Evolutionary conservation across 1,140 invertebrate species (phyloP).

Genomic region (Portunus trituberculatus): DNA sequence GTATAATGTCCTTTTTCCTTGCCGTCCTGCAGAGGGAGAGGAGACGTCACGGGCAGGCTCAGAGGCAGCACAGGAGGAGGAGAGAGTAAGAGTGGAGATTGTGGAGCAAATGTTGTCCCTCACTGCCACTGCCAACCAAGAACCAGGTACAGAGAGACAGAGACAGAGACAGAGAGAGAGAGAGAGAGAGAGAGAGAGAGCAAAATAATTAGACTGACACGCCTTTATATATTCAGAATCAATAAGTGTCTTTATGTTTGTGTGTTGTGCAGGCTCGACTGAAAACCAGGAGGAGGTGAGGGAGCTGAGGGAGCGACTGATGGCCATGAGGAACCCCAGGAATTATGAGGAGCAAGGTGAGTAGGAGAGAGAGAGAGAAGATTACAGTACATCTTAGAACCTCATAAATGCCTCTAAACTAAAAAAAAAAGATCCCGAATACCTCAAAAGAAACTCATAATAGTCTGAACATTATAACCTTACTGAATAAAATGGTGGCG

Average conservation of each 20-base stretch:
- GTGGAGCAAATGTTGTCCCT: constrained; percentile 69
- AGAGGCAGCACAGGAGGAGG: constrained; percentile 63
- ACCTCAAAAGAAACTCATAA: no score
- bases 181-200: background rate
- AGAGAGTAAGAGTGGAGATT: constrained; percentile 57
- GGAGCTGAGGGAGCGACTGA: constrained; percentile 53
- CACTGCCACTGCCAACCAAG: constrained; percentile 53
- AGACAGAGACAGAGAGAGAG: constrained; percentile 15
- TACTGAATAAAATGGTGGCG: no score
- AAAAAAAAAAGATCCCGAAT: no score
- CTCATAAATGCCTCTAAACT: background rate
- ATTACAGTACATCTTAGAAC: background rate
- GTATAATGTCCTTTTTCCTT: no score
- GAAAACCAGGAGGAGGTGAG: constrained; percentile 61
- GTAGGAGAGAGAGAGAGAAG: background rate
- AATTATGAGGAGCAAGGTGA: constrained; percentile 43
- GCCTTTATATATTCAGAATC: no score
- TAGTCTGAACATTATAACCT: no score
- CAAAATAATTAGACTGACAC: no score
- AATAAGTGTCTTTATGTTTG: background rate
- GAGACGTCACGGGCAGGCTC: constrained; percentile 30
- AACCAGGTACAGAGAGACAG: constrained; percentile 40
- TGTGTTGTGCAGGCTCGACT: background rate
- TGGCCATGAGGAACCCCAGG: constrained; percentile 62
- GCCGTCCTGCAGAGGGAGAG: background rate